These are phyloP conservation scores for Tragelaphus oryx DNA, from an alignment of 2,797 vertebrate genomes.

Conservation along the genomic window DNA sequence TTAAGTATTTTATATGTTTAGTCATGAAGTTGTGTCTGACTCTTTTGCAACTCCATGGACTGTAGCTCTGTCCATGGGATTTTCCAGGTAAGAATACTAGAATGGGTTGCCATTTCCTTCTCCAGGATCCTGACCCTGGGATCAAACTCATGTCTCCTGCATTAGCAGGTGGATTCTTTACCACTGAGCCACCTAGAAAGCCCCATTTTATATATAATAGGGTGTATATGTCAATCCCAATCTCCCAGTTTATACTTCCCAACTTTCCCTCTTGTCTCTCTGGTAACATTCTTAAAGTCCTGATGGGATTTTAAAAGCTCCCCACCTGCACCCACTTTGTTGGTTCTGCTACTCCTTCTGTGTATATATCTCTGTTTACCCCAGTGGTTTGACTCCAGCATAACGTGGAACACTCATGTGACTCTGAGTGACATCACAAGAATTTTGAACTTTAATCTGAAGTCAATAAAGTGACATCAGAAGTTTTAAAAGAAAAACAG, in stretches of 20 bases:
- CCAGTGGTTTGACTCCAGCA: neutral
- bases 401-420: neutral
- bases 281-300: neutral
- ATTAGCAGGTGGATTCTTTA: neutral
- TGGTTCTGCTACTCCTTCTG: neutral
- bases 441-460: conserved; percentile 4
- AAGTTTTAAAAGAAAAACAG: neutral
- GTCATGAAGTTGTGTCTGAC: neutral
- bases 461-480: neutral
- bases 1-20: neutral
- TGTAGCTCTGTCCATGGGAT: neutral
- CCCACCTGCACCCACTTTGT: neutral
- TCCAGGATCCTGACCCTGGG: neutral
- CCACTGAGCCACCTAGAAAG: neutral
- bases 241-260: neutral
- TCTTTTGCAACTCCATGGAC: neutral
- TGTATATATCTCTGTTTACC: neutral
- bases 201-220: neutral
- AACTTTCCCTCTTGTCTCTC: neutral
- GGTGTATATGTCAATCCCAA: neutral
- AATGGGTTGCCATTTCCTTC: neutral
- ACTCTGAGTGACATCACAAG: neutral
- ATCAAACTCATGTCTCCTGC: neutral
- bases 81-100: neutral
- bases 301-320: neutral